phyloP scores from a whole-genome alignment of 1,140 invertebrate genomes.

The Halesus radiatus region DNA sequence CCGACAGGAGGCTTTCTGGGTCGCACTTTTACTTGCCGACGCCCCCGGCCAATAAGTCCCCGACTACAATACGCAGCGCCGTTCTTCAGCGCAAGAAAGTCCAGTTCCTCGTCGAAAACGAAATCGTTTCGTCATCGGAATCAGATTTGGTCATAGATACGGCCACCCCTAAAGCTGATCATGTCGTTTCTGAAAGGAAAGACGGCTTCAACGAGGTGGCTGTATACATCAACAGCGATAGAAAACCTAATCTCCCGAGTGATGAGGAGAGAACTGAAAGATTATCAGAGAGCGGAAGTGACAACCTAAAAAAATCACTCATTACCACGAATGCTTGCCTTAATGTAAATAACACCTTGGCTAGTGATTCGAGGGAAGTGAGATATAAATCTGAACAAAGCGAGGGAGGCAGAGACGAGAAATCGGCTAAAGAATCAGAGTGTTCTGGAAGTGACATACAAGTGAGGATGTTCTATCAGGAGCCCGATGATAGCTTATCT shows the following conservation, averaged over 20 bases:
- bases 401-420: constrained; percentile 37
- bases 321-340: not conserved
- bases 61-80: constrained; percentile 61
- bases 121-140: constrained; percentile 60
- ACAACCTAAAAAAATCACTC: constrained; percentile 48
- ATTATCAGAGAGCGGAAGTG: constrained; percentile 38
- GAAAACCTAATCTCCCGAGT: constrained; percentile 20
- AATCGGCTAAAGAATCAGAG: constrained; percentile 10
- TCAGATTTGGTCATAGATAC: constrained; percentile 8
- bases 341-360: not conserved
- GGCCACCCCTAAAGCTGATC: constrained; percentile 12
- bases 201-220: constrained; percentile 20
- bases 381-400: constrained; percentile 47
- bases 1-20: constrained; percentile 63
- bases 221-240: constrained; percentile 33
- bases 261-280: constrained; percentile 14
- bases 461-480: constrained; percentile 37
- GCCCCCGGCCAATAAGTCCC: constrained; percentile 65
- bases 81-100: constrained; percentile 70
- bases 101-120: constrained; percentile 74
- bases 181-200: not conserved
- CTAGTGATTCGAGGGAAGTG: not conserved
- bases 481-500: not conserved
- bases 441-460: constrained; percentile 27
- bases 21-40: constrained; percentile 78